Conservation (phyloP, 2,888 invertebrate genomes). For the Polia nebulosa region DNA sequence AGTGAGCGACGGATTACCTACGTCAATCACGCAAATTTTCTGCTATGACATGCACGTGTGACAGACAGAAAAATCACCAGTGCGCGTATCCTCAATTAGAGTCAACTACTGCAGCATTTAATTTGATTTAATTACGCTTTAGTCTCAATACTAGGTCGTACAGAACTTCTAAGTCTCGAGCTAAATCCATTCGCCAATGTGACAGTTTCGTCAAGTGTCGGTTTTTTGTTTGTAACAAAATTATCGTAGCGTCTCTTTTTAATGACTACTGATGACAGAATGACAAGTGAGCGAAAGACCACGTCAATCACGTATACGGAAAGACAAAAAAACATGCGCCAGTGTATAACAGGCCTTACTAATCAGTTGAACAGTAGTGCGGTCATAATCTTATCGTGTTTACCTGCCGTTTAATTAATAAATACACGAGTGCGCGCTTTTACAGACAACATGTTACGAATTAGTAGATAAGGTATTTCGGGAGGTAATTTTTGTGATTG, state of each 20-base stretch:
- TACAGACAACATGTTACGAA: conserved; percentile 47
- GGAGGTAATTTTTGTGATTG: conserved; percentile 36
- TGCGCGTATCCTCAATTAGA: conserved; percentile 44
- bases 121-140: background rate
- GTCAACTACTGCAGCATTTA: conserved; percentile 9
- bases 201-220: background rate
- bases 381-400: conserved; percentile 62
- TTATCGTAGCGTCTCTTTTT: background rate
- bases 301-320: conserved; percentile 5
- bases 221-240: background rate
- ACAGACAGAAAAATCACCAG: conserved; percentile 16
- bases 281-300: conserved; percentile 28
- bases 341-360: conserved; percentile 18
- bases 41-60: background rate
- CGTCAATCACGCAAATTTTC: conserved; percentile 18
- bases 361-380: conserved; percentile 47
- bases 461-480: conserved; percentile 54
- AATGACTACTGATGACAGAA: conserved; percentile 20
- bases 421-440: conserved; percentile 54
- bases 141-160: background rate
- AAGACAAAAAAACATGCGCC: conserved; percentile 30
- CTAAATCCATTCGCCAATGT: background rate
- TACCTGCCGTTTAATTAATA: conserved; percentile 62
- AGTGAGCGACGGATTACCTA: conserved; percentile 11
- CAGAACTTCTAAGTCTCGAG: background rate